phyloP scores from a whole-genome alignment of 2,113 vertebrate genomes.

The Verasper variegatus region DNA sequence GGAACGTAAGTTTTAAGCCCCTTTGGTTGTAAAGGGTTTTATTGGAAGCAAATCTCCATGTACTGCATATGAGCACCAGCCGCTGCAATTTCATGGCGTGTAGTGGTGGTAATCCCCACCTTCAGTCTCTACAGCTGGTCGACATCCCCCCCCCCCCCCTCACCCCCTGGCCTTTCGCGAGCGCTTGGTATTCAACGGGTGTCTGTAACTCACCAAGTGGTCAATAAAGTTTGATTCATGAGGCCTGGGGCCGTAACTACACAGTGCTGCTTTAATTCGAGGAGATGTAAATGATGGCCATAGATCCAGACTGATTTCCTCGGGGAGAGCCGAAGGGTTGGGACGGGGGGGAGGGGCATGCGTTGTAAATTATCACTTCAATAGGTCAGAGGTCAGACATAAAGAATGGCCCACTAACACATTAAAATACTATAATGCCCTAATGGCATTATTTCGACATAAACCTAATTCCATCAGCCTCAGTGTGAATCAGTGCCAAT shows the following conservation, averaged over 20 bases:
- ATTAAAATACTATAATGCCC: constrained; percentile 70
- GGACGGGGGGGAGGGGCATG: constrained; percentile 7
- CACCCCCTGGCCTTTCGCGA: constrained; percentile 53
- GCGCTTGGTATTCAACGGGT: constrained; percentile 71
- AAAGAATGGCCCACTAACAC: constrained; percentile 43
- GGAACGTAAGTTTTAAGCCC: constrained; percentile 31
- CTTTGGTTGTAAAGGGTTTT: constrained; percentile 46
- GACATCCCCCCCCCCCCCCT: constrained; percentile 16
- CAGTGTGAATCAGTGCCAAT: constrained; percentile 1
- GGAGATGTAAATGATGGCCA: constrained; percentile 76
- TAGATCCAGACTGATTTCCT: constrained; percentile 79
- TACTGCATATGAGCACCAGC: constrained; percentile 58
- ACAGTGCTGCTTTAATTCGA: constrained; percentile 71
- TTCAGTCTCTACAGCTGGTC: constrained; percentile 46
- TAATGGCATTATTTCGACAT: constrained; percentile 47
- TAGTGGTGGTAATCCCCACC: constrained; percentile 16
- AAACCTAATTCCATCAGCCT: constrained; percentile 28
- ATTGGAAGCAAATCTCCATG: constrained; percentile 57
- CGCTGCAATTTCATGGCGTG: constrained; percentile 44
- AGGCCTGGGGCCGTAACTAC: constrained; percentile 50
- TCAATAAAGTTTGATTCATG: constrained; percentile 81
- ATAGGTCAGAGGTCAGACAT: constrained; percentile 72
- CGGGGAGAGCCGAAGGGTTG: constrained; percentile 48
- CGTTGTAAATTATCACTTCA: constrained; percentile 61
- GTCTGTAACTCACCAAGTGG: constrained; percentile 72